Percentiles rank a stretch among this genome's conserved stretches.
phyloP scores from a whole-genome alignment of 2,797 vertebrate species.

The Prionace glauca region DNA sequence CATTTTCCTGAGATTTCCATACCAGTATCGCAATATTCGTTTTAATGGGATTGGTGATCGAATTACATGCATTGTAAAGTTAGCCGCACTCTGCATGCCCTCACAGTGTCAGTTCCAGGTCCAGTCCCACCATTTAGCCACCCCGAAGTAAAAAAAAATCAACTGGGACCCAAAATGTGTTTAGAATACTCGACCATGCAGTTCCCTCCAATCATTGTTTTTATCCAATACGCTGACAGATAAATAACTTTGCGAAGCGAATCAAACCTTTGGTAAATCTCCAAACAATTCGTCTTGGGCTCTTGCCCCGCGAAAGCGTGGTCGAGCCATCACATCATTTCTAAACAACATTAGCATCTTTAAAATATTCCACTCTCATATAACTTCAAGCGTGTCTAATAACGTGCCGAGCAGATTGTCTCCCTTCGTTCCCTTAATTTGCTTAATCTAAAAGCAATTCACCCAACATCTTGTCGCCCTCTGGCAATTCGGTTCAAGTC shows the following conservation, averaged over 20 bases:
- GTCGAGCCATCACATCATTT: slow-evolving; percentile 39
- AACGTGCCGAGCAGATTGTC: slow-evolving; percentile 61
- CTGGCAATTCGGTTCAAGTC: slow-evolving; percentile 61
- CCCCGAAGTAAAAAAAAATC: neutral
- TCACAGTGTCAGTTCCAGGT: neutral
- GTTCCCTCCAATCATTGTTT: too few species aligned
- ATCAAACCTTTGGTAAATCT: neutral
- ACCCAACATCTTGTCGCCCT: slow-evolving; percentile 62
- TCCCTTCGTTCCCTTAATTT: slow-evolving; percentile 61
- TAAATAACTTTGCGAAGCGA: neutral
- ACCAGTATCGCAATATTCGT: neutral
- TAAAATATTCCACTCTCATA: slow-evolving; percentile 56
- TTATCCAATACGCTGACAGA: neutral
- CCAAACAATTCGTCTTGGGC: neutral
- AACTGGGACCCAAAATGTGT: neutral
- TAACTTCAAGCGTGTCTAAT: slow-evolving; percentile 61
- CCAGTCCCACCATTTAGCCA: neutral
- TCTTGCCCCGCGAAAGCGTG: neutral
- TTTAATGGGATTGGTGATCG: neutral
- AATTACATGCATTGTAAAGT: neutral
- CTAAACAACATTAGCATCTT: slow-evolving; percentile 55
- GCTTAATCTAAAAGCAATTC: slow-evolving; percentile 65
- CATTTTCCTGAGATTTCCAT: neutral
- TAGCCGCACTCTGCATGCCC: neutral
- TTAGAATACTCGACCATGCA: neutral